Evolutionary conservation across 2,888 invertebrate genomes (phyloP).

Genomic region (Vanessa cardui): DNA sequence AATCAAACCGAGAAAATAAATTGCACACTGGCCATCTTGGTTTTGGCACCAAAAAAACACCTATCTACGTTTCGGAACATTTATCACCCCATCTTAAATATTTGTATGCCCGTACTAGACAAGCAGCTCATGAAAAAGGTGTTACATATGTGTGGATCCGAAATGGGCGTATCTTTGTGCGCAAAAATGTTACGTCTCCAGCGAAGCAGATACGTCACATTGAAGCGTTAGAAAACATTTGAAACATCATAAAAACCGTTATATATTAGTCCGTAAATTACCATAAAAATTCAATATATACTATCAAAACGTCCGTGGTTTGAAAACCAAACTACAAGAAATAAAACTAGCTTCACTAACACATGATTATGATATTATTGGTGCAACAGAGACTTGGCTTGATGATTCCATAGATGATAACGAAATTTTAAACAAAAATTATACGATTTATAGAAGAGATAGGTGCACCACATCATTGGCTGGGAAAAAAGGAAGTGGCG

Average conservation of each 20-base stretch:
- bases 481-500: slow-evolving; percentile 7
- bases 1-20: not conserved
- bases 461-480: slow-evolving; percentile 3
- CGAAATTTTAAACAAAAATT: not conserved
- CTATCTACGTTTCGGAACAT: slow-evolving; percentile 1
- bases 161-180: not conserved
- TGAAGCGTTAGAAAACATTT: slow-evolving; percentile 2
- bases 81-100: not conserved
- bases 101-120: not conserved
- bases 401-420: slow-evolving; percentile 8
- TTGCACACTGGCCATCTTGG: not conserved
- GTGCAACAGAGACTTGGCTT: slow-evolving; percentile 9
- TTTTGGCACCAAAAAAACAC: not conserved
- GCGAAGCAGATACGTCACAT: slow-evolving; percentile 2
- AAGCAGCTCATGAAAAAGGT: not conserved
- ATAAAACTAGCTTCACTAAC: not conserved
- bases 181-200: not conserved
- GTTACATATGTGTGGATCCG: not conserved
- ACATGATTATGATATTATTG: slow-evolving; percentile 3
- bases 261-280: slow-evolving; percentile 8
- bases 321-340: not conserved
- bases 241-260: slow-evolving; percentile 4
- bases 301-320: slow-evolving; percentile 1
- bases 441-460: slow-evolving; percentile 12
- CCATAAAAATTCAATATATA: not conserved